Base-by-base conservation (phyloP, 2,113 vertebrate genomes). In the Cavia porcellus region DNA sequence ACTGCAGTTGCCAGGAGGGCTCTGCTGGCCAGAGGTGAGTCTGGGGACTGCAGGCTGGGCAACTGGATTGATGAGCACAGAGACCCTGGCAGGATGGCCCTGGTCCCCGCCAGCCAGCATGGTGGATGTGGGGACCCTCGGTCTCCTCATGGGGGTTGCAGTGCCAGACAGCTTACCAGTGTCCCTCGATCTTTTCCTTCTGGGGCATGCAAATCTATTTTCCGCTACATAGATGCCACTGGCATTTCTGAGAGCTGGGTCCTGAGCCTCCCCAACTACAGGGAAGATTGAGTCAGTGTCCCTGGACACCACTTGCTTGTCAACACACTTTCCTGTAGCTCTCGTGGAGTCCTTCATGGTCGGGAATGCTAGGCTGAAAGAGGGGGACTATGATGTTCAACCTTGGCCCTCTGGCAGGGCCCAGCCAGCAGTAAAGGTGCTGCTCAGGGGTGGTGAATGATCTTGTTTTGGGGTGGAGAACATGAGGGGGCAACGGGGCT, bases 1-100 rank as follows among this genome's bases (percentile, higher is more conserved):
- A 99, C 98, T 99, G 99, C 98, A 99, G 98, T 64, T 99, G 99
- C 98, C 99, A 90, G 93, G 99, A 98, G 0, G 99, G 99, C 30
- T 99, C 99, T 97, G 97, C 97, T 0, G 99, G 99, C 4, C 97
- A 96, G 97, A 99, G 99, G 99, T 99, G 98, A 7, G 97, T 94
- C 15, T 82, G 72, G 90, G 84, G 55, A 30, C 57, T 19, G 2
- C 77, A 35, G 25, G 7, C 1, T 84, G 35, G 42, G 68, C 32
- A 50, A 30, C 52, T 1, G 20, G 47, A 47, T 38, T 1, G 3
- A 35, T 8, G 22, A 57, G 45, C 20, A 13, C 59, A 50, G 62
- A n/a, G 61, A 32, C 28, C 68, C 42, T 81, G 85, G 38, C 8
- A 57, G 35, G 50, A n/a, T 0, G 17, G 57, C 8, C 28, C 38